A percentile compares a stretch with the other conserved stretches of the same genome.
These are phyloP conservation scores for Pelmatolapia mariae DNA, from an alignment of 2,113 vertebrate species.

Conservation along the genomic window DNA sequence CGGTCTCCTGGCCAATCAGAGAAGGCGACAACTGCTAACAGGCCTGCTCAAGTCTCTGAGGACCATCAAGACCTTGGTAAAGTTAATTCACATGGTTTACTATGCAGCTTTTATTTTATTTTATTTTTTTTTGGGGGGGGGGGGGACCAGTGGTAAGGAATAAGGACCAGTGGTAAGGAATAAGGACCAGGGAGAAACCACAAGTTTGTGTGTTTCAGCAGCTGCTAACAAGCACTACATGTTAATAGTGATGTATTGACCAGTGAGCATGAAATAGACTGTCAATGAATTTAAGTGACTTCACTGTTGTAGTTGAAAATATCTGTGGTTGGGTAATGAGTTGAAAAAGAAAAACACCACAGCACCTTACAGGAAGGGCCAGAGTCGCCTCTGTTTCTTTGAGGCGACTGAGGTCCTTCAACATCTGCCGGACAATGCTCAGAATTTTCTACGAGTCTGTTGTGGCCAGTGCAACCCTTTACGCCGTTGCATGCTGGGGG, in stretches of 20 bases:
- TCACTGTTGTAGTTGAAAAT: background rate
- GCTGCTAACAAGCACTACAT: background rate
- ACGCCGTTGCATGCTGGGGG: too few relatives aligned
- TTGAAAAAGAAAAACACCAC: background rate
- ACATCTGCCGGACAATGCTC: too few relatives aligned
- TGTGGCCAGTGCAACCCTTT: too few relatives aligned
- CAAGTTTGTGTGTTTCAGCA: background rate
- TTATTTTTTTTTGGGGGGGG: background rate
- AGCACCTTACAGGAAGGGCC: too few relatives aligned
- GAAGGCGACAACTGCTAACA: slow-evolving; percentile 88
- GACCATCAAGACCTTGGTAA: slow-evolving; percentile 98
- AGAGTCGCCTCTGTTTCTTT: too few relatives aligned
- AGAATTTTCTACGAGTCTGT: too few relatives aligned
- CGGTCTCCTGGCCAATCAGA: slow-evolving; percentile 93
- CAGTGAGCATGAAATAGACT: background rate
- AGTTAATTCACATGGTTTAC: background rate
- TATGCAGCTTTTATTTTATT: background rate
- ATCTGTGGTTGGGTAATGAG: background rate
- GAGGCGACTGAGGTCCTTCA: too few relatives aligned
- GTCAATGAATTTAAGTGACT: background rate
- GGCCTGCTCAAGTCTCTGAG: slow-evolving; percentile 92
- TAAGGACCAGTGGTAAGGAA: background rate
- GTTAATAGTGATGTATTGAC: background rate
- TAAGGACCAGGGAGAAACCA: background rate
- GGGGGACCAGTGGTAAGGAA: background rate